phyloP scores from a whole-genome alignment of 2,888 invertebrate species.

The Limnephilus rhombicus region DNA sequence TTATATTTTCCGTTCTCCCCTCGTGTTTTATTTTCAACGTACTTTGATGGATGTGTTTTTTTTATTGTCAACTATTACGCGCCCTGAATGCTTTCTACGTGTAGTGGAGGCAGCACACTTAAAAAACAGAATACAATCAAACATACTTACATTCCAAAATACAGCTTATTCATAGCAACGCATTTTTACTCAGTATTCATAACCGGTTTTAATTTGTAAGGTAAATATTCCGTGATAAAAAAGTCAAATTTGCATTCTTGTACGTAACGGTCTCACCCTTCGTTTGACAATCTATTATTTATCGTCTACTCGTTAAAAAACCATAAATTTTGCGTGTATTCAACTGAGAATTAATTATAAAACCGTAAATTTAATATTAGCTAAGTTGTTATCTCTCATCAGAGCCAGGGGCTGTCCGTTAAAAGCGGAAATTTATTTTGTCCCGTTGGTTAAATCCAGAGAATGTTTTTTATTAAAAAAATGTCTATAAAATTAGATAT shows the following conservation, averaged over 20 bases:
- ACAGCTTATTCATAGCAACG: background rate
- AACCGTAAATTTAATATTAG: background rate
- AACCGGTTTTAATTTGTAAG: constrained; percentile 38
- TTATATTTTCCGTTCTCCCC: constrained; percentile 50
- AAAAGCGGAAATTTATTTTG: background rate
- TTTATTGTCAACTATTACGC: constrained; percentile 50
- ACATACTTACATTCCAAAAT: background rate
- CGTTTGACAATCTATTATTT: background rate
- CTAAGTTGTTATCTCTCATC: background rate
- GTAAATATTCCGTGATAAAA: constrained; percentile 5
- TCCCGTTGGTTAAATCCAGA: background rate
- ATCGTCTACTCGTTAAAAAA: background rate
- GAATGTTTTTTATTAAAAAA: background rate
- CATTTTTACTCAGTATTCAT: background rate
- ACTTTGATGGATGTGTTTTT: constrained; percentile 60
- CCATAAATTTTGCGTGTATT: background rate
- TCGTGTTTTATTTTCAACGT: constrained; percentile 52
- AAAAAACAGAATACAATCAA: background rate
- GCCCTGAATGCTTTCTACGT: constrained; percentile 22
- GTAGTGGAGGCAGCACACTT: background rate
- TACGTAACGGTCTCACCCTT: constrained; percentile 1
- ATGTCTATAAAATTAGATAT: background rate
- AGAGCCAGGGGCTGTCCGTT: background rate
- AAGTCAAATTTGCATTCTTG: constrained; percentile 41
- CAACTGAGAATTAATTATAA: constrained; percentile 9